Evolutionary conservation across 1,140 invertebrate species (phyloP), one percentile per base, ranked within the genome.

Genomic region (honey bee (Apis mellifera)): DNA sequence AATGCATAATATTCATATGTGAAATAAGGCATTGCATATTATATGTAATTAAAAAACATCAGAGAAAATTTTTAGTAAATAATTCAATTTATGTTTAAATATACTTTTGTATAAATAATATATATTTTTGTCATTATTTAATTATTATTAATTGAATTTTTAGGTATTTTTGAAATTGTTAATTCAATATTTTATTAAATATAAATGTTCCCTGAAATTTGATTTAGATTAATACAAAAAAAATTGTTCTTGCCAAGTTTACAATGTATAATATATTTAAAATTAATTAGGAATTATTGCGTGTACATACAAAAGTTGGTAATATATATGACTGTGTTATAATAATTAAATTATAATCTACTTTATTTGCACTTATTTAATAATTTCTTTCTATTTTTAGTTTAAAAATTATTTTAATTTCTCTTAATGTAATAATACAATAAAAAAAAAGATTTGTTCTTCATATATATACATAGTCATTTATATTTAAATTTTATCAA

Each of bases 301-400:
- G 15, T 66, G 71, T 74, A 81, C 11, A 75, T 75, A 15, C 23
- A 64, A 72, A 79, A 42, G 12, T 13, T 8, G 17, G 9, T 68
- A 21, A 68, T 60, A 32, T 50, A 55, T 54, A 26, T 71, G 59
- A 68, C 50, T 55, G 26, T 73, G 26, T n/a, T 4, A 55, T 55
- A 42, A n/a, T 68, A 78, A 78, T 59, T 65, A 12, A 62, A 62
- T 79, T 80, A 59, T 60, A 70, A 50, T 62, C 15, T 57, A 17
- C 50, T 17, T 71, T 32, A 19, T 62, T 15, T 70, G 15, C n/a
- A 80, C 48, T 17, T 57, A 81, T 59, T 66, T 32, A 81, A 75
- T 26, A 42, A 1, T 15, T 52, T 75, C 32, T 60, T 62, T 55
- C n/a, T 7, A 42, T 42, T 66, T n/a, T 17, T 68, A 74, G n/a